Evolutionary conservation across 2,797 vertebrate genomes (phyloP).

Genomic region (Muraenolepis orangiensis): DNA sequence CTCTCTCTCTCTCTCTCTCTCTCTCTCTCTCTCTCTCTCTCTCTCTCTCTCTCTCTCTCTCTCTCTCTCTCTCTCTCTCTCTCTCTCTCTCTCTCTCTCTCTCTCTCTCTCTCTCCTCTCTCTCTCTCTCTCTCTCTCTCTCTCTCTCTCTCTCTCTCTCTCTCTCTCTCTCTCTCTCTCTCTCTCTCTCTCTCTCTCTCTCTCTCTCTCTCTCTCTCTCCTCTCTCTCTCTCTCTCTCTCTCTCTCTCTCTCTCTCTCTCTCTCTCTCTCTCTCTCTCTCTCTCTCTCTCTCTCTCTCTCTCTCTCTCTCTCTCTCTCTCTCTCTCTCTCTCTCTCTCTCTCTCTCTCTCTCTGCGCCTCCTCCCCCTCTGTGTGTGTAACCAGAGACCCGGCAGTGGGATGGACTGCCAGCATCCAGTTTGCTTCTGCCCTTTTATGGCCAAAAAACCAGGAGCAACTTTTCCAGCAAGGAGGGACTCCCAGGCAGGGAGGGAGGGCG

Average conservation of each 20-base stretch:
- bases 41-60: slow-evolving; percentile 33
- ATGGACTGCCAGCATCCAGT: slow-evolving; percentile 77
- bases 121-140: slow-evolving; percentile 32
- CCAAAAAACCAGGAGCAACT: slow-evolving; percentile 79
- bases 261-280: slow-evolving; percentile 40
- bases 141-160: slow-evolving; percentile 31
- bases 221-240: slow-evolving; percentile 21
- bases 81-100: slow-evolving; percentile 11
- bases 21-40: slow-evolving; percentile 17
- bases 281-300: slow-evolving; percentile 20
- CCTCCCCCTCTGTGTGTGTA: slow-evolving; percentile 64
- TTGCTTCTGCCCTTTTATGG: slow-evolving; percentile 85
- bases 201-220: slow-evolving; percentile 38
- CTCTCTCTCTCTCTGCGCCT: slow-evolving; percentile 29
- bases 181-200: slow-evolving; percentile 28
- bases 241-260: slow-evolving; percentile 29
- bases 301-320: slow-evolving; percentile 19
- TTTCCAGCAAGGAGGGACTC: slow-evolving; percentile 48
- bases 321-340: slow-evolving; percentile 24
- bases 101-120: slow-evolving; percentile 31
- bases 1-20: slow-evolving; percentile 41
- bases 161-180: slow-evolving; percentile 26
- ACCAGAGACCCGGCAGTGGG: slow-evolving; percentile 75
- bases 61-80: slow-evolving; percentile 41
- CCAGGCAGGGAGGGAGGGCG: slow-evolving; percentile 40